Percentiles rank a stretch among this genome's conserved stretches.
Conservation (phyloP, 2,113 vertebrate genomes). For the Noctilio leporinus region DNA sequence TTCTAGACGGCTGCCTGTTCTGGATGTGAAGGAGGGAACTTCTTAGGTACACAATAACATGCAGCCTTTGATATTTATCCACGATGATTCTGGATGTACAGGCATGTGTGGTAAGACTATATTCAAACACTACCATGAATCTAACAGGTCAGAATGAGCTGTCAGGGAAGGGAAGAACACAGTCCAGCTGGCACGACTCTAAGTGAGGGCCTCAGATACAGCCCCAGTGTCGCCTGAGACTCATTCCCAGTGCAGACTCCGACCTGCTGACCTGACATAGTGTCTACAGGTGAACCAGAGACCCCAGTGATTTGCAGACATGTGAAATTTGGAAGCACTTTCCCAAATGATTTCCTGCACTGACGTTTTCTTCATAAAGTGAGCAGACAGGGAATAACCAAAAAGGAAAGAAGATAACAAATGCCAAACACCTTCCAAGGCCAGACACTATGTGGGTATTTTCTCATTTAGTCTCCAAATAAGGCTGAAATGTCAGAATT, state of each 20-base stretch:
- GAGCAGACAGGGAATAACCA: background rate
- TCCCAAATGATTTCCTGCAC: background rate
- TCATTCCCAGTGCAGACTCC: background rate
- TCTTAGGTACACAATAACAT: background rate
- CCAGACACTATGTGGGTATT: background rate
- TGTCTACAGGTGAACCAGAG: background rate
- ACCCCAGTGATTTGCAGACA: background rate
- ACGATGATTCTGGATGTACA: background rate
- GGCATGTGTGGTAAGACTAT: background rate
- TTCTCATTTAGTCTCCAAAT: constrained; percentile 1
- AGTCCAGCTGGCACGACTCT: background rate
- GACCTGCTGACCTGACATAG: background rate
- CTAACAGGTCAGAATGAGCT: background rate
- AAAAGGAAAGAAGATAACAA: background rate
- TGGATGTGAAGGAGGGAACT: background rate
- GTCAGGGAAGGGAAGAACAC: background rate
- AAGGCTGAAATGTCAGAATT: background rate
- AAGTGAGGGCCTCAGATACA: background rate
- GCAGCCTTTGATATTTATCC: background rate
- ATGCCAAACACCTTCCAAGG: background rate
- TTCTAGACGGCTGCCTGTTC: background rate
- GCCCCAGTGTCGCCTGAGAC: background rate
- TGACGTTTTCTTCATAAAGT: background rate
- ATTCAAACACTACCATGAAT: background rate
- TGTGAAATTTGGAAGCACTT: background rate